A percentile compares a stretch with the other conserved stretches of the same genome.
Conservation (phyloP, 2,888 invertebrate species). For the Caenorhabditis macrosperma region DNA sequence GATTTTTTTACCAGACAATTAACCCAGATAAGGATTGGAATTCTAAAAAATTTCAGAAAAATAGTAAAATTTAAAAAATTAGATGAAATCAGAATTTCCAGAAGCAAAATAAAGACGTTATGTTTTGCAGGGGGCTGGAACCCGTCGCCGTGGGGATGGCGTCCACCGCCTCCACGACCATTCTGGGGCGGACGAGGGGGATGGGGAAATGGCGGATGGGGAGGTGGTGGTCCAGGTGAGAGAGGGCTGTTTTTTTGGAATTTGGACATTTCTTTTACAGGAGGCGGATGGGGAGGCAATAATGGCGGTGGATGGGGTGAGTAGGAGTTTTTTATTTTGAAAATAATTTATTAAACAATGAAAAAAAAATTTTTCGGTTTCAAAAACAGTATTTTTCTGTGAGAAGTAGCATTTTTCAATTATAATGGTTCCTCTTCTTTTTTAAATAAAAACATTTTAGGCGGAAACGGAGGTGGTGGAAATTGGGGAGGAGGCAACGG, state of each 20-base stretch:
- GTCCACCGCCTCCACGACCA: constrained; percentile 17
- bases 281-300: constrained; percentile 42
- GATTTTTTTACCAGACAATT: too few species aligned
- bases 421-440: not conserved
- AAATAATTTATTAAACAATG: not conserved
- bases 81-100: too few species aligned
- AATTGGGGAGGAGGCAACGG: constrained; percentile 24
- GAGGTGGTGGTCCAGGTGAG: constrained; percentile 12
- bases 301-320: constrained; percentile 47
- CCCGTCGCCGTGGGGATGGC: constrained; percentile 38
- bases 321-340: not conserved
- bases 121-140: constrained; percentile 43
- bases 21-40: too few species aligned
- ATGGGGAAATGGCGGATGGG: constrained; percentile 33
- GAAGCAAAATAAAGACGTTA: too few species aligned
- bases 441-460: too few species aligned
- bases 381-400: too few species aligned
- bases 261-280: too few species aligned
- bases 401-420: not conserved
- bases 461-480: constrained; percentile 33
- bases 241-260: too few species aligned
- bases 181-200: constrained; percentile 27
- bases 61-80: too few species aligned
- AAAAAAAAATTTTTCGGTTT: too few species aligned
- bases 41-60: too few species aligned